Base-by-base conservation (phyloP, 2,113 vertebrate species). In the Oryzias celebensis region DNA sequence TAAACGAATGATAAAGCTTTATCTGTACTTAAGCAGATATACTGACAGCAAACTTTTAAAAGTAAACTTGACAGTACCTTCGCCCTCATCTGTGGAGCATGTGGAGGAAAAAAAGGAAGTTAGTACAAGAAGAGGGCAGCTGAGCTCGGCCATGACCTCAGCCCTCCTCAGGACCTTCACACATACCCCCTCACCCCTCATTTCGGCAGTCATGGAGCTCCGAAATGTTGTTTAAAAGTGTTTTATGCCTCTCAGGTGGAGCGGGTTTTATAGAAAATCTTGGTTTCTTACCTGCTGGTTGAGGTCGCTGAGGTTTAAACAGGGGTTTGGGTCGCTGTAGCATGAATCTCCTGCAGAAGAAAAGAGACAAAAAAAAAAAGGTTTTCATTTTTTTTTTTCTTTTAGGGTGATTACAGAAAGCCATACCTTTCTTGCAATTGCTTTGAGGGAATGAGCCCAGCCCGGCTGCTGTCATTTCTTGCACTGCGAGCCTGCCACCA, bases 401-500 rank as follows among this genome's bases (percentile, higher is more conserved):
- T n/a, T 5, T 7, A 24, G 61, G 56, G 2, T 7, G 26, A 50
- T 17, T 0, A 20, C 13, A 18, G 28, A 41, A 22, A 26, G 36
- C 4, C 0, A 42, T 12, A n/a, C 96, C 95, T 97, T 87, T 98
- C 94, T 58, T 98, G 96, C 81, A 98, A 95, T 67, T 94, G 94
- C 82, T 92, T 93, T 12, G 96, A 98, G 65, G 96, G 96, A 69
- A 96, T 94, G 77, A 98, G 87, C 55, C 94, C 95, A 5, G 95
- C 95, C 77, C 92, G 89, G 60, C 89, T 83, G 64, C 90, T 90
- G 83, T 89, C 71, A 66, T 92, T 91, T 20, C 88, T 80, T 54
- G 93, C 89, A 0, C 77, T 93, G 80, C 92, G 91, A n/a, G 95
- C 96, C 82, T 98, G 95, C 96, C 96, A 99, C 96, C 96, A 98